These are phyloP conservation scores for Channallabes apus DNA, from an alignment of 2,797 vertebrate species.

Conservation along the genomic window DNA sequence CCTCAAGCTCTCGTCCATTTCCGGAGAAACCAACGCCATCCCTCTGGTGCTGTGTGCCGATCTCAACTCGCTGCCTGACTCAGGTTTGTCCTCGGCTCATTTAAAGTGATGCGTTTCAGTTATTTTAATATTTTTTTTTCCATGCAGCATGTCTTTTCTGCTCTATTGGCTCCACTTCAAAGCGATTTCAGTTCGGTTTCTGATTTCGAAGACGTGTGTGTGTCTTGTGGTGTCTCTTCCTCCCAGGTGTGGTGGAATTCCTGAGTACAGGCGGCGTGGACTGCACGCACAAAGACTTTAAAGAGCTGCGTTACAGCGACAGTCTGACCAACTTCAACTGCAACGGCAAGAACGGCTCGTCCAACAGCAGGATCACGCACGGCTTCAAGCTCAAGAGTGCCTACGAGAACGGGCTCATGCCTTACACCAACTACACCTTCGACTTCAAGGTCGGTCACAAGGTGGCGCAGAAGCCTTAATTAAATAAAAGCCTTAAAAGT, in stretches of 20 bases:
- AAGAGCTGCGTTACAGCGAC: slow-evolving; percentile 94
- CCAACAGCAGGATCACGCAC: slow-evolving; percentile 93
- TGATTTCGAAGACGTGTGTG: not conserved
- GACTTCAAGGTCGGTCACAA: slow-evolving; percentile 85
- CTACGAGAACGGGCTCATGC: slow-evolving; percentile 96
- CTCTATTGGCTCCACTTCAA: not conserved
- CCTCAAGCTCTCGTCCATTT: slow-evolving; percentile 83
- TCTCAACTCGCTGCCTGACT: slow-evolving; percentile 97
- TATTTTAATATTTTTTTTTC: no score
- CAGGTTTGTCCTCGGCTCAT: slow-evolving; percentile 75
- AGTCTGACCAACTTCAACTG: slow-evolving; percentile 98
- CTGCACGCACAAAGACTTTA: slow-evolving; percentile 98
- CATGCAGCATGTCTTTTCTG: not conserved
- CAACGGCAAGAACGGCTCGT: slow-evolving; percentile 91
- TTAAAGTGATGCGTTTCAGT: no score
- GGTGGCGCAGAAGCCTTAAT: no score
- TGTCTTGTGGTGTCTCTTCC: not conserved
- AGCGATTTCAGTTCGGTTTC: not conserved
- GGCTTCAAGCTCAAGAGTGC: slow-evolving; percentile 98
- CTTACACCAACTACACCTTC: slow-evolving; percentile 97
- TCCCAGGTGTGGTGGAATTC: slow-evolving; percentile 93
- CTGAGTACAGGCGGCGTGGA: slow-evolving; percentile 94
- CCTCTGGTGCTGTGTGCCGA: slow-evolving; percentile 96
- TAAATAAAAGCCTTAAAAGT: no score
- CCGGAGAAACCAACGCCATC: slow-evolving; percentile 89